Conservation (phyloP, 2,888 invertebrate species). For the Tetranychus piercei region DNA sequence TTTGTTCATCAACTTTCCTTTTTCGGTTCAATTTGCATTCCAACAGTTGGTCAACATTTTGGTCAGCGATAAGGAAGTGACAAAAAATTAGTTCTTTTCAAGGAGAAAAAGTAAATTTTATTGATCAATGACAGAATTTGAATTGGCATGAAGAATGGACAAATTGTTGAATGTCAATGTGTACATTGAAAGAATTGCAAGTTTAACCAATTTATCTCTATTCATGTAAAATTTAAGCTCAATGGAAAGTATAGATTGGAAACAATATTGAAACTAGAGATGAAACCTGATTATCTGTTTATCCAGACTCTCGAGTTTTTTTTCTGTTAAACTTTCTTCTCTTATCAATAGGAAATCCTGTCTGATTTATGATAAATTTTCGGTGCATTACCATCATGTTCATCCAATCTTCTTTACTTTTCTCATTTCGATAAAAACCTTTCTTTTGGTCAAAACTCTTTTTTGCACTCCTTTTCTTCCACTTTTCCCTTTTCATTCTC, state of each 20-base stretch:
- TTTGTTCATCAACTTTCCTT: too few species aligned
- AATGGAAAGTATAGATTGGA: neutral
- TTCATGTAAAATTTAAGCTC: neutral
- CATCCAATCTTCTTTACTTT: neutral
- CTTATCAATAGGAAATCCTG: neutral
- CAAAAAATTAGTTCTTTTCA: too few species aligned
- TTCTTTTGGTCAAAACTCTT: neutral
- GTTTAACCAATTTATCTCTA: too few species aligned
- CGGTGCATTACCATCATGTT: neutral
- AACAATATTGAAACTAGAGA: too few species aligned
- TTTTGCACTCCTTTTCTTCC: neutral
- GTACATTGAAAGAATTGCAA: too few species aligned
- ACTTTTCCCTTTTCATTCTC: neutral
- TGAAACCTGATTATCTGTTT: neutral
- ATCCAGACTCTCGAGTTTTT: neutral
- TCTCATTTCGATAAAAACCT: neutral
- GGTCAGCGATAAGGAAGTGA: too few species aligned
- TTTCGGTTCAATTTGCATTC: too few species aligned
- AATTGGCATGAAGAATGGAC: too few species aligned
- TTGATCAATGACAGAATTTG: too few species aligned
- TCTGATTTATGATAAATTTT: neutral
- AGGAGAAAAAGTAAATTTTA: too few species aligned
- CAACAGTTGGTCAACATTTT: too few species aligned
- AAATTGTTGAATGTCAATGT: too few species aligned
- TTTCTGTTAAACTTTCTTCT: neutral